Conservation (phyloP, 2,888 invertebrate species). For the Amaurobius ferox region DNA sequence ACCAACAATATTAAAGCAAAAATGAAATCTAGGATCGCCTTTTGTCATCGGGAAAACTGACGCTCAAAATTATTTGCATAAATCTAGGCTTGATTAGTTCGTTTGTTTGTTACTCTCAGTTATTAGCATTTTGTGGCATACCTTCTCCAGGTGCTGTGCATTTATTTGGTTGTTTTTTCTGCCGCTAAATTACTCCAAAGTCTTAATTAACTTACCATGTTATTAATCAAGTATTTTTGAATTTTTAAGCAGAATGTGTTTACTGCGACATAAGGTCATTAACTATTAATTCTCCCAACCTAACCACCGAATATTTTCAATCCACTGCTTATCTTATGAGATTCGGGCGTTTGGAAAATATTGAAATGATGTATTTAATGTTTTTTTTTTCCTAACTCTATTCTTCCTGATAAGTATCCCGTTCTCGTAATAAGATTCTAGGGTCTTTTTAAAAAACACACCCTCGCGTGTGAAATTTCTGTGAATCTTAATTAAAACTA, state of each 20-base stretch:
- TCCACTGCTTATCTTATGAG: conserved; percentile 19
- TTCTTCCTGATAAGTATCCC: neutral
- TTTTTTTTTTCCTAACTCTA: neutral
- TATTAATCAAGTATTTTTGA: conserved; percentile 72
- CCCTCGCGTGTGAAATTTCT: conserved; percentile 28
- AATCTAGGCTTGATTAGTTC: conserved; percentile 63
- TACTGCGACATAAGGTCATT: conserved; percentile 64
- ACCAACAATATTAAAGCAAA: neutral
- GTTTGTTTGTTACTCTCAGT: conserved; percentile 56
- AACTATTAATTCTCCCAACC: conserved; percentile 65
- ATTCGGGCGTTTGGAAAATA: neutral
- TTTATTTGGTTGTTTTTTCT: conserved; percentile 35
- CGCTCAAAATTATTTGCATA: conserved; percentile 65
- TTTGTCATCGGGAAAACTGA: conserved; percentile 51
- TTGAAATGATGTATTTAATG: neutral
- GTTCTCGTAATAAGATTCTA: neutral
- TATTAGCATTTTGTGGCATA: conserved; percentile 56
- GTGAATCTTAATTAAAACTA: conserved; percentile 53
- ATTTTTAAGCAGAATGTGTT: conserved; percentile 68
- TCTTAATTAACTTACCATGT: conserved; percentile 71
- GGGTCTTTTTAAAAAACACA: conserved; percentile 2
- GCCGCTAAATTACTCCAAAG: conserved; percentile 55
- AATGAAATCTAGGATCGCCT: conserved; percentile 3
- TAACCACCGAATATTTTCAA: conserved; percentile 45
- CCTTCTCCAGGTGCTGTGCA: conserved; percentile 14